A percentile compares a stretch with the other conserved stretches of the same genome.
phyloP scores from a whole-genome alignment of 2,113 vertebrate genomes.

The Chaetorhynchus papuensis region DNA sequence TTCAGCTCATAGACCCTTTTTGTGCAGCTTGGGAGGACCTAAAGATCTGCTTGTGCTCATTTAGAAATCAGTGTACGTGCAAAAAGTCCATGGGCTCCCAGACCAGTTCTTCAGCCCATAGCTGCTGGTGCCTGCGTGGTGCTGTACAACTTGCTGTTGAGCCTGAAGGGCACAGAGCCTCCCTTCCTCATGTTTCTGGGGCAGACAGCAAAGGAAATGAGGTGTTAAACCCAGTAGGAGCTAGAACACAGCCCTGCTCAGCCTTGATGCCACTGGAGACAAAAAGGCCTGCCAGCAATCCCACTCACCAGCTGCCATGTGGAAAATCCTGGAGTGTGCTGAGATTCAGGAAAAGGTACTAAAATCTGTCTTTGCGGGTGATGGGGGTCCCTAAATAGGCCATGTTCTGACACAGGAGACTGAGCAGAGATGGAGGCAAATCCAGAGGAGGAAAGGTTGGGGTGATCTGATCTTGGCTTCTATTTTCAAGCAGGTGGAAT shows the following conservation, averaged over 20 bases:
- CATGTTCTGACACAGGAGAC: neutral
- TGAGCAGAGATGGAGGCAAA: neutral
- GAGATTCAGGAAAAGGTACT: neutral
- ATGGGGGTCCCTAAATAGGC: neutral
- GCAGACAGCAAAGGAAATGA: neutral
- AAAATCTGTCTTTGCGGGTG: neutral
- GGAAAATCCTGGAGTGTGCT: neutral
- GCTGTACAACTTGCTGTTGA: neutral
- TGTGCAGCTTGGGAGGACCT: neutral
- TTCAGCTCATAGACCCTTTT: neutral
- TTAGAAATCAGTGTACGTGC: neutral
- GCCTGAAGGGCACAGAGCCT: neutral
- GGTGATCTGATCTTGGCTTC: neutral
- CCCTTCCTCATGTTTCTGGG: neutral
- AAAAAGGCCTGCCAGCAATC: conserved; percentile 42
- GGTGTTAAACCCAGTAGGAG: conserved; percentile 32
- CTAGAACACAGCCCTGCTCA: neutral
- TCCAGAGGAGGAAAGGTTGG: neutral
- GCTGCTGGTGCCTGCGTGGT: neutral
- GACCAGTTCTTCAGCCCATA: neutral
- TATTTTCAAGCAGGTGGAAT: neutral
- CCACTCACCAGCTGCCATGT: conserved; percentile 33
- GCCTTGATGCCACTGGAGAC: neutral
- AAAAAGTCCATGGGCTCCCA: neutral
- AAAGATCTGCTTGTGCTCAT: neutral